phyloP scores from a whole-genome alignment of 2,113 vertebrate genomes.

The Leucopsar rothschildi region DNA sequence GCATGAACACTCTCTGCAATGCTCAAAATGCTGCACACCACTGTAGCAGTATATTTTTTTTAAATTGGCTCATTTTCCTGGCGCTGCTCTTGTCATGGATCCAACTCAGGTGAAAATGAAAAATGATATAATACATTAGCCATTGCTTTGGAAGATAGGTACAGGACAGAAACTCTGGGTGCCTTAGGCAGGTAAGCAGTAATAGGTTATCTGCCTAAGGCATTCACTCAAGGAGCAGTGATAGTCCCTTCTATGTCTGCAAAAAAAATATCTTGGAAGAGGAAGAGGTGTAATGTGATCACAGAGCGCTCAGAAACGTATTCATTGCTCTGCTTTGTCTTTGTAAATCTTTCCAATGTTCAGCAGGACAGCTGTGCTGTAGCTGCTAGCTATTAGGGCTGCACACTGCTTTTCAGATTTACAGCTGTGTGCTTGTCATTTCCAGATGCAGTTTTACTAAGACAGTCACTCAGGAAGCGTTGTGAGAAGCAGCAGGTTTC shows the following conservation, averaged over 20 bases:
- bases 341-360: constrained; percentile 68
- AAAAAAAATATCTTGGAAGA: background rate
- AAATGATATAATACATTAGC: background rate
- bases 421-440: constrained; percentile 74
- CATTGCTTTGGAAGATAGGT: background rate
- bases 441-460: constrained; percentile 80
- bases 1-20: background rate
- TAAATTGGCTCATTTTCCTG: background rate
- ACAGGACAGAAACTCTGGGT: background rate
- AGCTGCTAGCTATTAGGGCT: constrained; percentile 77
- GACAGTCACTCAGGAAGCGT: constrained; percentile 77
- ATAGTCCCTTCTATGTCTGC: background rate
- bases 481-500: constrained; percentile 80
- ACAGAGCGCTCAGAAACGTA: background rate
- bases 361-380: constrained; percentile 53
- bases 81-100: background rate
- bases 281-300: constrained; percentile 2
- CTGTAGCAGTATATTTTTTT: background rate
- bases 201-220: background rate
- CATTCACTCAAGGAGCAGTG: background rate
- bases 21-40: background rate
- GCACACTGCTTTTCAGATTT: constrained; percentile 74
- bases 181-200: background rate
- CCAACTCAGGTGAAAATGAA: background rate
- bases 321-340: constrained; percentile 61